Conservation (phyloP, 2,888 invertebrate genomes). For the Uloborus plumipes region DNA sequence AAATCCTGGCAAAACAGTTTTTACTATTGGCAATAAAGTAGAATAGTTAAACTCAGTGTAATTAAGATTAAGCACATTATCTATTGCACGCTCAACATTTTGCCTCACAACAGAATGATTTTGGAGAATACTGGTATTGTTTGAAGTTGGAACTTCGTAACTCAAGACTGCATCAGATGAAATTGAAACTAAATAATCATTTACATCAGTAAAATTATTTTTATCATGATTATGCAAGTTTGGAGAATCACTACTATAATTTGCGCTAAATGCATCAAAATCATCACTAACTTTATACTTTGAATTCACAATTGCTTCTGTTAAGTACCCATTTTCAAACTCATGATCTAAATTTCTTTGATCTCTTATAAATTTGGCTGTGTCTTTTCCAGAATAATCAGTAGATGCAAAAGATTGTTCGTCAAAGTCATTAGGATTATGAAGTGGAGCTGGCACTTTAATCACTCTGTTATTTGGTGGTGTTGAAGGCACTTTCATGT, state of each 20-base stretch:
- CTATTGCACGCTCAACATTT: constrained; percentile 8
- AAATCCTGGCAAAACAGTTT: constrained; percentile 9
- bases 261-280: constrained; percentile 3
- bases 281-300: constrained; percentile 11
- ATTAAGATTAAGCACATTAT: constrained; percentile 33
- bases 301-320: background rate
- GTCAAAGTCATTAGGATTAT: constrained; percentile 16
- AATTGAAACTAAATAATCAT: constrained; percentile 31
- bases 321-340: background rate
- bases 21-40: constrained; percentile 1
- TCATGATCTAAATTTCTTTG: constrained; percentile 28
- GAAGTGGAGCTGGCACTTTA: constrained; percentile 5
- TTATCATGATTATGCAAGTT: background rate
- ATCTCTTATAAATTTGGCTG: constrained; percentile 27
- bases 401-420: constrained; percentile 12
- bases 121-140: background rate
- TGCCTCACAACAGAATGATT: constrained; percentile 27
- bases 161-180: constrained; percentile 52
- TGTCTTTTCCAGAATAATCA: constrained; percentile 10
- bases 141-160: constrained; percentile 29
- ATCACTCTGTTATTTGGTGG: constrained; percentile 2
- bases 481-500: constrained; percentile 43
- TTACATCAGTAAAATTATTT: constrained; percentile 45
- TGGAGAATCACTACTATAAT: constrained; percentile 17
- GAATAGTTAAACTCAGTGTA: constrained; percentile 8